Evolutionary conservation across 2,797 vertebrate species (phyloP).

Genomic region (Coendou prehensilis): DNA sequence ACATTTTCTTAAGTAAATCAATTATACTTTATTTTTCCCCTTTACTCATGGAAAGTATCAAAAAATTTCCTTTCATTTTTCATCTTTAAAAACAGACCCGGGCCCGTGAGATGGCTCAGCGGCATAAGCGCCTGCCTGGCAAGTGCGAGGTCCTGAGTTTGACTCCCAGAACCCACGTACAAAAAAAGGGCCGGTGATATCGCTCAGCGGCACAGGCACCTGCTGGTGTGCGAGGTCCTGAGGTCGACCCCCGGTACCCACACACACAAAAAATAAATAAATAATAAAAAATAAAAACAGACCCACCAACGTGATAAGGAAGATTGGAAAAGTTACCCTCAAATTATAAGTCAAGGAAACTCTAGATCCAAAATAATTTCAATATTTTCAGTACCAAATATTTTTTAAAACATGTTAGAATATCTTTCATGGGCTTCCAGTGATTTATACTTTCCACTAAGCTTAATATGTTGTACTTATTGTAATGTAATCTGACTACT

Average conservation of each 20-base stretch:
- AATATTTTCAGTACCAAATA: slow-evolving; percentile 45
- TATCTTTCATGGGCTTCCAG: not conserved
- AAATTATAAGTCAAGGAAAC: not conserved
- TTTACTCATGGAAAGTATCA: not conserved
- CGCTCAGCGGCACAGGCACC: no score
- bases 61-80: not conserved
- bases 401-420: slow-evolving; percentile 23
- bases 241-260: no score
- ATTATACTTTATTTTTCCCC: not conserved
- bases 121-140: no score
- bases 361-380: slow-evolving; percentile 43
- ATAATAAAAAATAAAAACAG: not conserved
- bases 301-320: not conserved
- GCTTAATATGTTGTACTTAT: slow-evolving; percentile 46
- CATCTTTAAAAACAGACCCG: slow-evolving; percentile 24
- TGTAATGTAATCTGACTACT: slow-evolving; percentile 34
- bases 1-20: not conserved
- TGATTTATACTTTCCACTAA: slow-evolving; percentile 50
- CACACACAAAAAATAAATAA: no score
- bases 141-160: no score
- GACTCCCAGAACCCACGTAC: no score
- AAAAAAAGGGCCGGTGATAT: no score
- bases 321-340: not conserved
- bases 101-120: no score
- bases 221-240: no score